phyloP scores from a whole-genome alignment of 2,888 invertebrate genomes.

The Herminia tarsipennalis region DNA sequence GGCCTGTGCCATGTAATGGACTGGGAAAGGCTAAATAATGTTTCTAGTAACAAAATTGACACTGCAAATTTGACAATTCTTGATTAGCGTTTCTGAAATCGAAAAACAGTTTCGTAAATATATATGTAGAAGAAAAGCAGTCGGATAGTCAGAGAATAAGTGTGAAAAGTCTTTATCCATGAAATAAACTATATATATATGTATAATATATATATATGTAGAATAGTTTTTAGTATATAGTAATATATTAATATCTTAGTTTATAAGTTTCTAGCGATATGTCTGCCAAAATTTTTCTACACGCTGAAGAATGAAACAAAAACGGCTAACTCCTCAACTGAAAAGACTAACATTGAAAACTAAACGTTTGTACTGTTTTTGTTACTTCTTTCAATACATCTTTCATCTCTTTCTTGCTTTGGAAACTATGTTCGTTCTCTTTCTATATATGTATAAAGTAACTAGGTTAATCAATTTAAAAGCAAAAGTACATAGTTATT shows the following conservation, averaged over 20 bases:
- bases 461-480: no score
- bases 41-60: no score
- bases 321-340: constrained; percentile 63
- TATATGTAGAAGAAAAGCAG: constrained; percentile 32
- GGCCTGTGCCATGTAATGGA: no score
- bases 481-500: no score
- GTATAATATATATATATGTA: constrained; percentile 36
- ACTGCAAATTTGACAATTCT: no score
- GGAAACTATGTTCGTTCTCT: background rate
- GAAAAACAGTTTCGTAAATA: no score
- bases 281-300: constrained; percentile 80
- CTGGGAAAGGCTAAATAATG: no score
- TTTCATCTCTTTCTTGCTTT: constrained; percentile 15
- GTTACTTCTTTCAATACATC: constrained; percentile 25
- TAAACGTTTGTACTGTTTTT: constrained; percentile 22
- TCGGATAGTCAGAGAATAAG: constrained; percentile 27
- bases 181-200: constrained; percentile 55
- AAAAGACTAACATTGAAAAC: constrained; percentile 46
- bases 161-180: constrained; percentile 43
- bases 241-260: constrained; percentile 70
- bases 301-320: constrained; percentile 63
- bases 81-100: no score
- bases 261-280: constrained; percentile 80
- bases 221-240: constrained; percentile 54
- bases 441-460: no score